Conservation (phyloP, 2,888 invertebrate genomes). For the Schrankia costaestrigalis region DNA sequence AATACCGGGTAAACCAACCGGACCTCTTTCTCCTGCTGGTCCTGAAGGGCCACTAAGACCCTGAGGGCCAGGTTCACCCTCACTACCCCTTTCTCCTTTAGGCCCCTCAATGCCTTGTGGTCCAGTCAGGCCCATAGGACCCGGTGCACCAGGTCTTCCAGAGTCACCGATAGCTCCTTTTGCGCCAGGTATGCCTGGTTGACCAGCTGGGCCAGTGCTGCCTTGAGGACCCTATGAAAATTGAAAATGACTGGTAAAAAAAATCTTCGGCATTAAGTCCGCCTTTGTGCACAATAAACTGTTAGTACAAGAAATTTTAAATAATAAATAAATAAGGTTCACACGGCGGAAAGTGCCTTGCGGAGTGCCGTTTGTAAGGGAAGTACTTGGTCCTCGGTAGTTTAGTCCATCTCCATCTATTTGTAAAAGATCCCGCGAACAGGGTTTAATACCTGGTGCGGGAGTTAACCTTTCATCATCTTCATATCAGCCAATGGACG, state of each 20-base stretch:
- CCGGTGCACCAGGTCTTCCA: slow-evolving; percentile 84
- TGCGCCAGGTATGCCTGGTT: slow-evolving; percentile 83
- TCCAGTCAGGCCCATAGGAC: slow-evolving; percentile 86
- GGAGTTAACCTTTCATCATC: too few relatives aligned
- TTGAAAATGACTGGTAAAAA: not conserved
- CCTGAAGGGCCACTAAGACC: slow-evolving; percentile 87
- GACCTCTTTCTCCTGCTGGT: slow-evolving; percentile 84
- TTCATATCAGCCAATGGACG: too few relatives aligned
- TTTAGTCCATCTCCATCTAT: too few relatives aligned
- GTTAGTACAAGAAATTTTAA: not conserved
- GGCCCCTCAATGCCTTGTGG: slow-evolving; percentile 85
- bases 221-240: slow-evolving; percentile 85
- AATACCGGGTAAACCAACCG: slow-evolving; percentile 82
- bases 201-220: slow-evolving; percentile 83
- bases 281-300: not conserved
- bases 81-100: slow-evolving; percentile 87
- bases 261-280: not conserved
- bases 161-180: slow-evolving; percentile 87
- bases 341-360: too few relatives aligned
- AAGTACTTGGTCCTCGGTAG: too few relatives aligned
- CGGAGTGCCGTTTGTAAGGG: too few relatives aligned
- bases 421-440: too few relatives aligned
- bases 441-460: too few relatives aligned
- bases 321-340: too few relatives aligned
- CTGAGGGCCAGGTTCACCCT: slow-evolving; percentile 84